Conservation (phyloP, 2,797 vertebrate species). For the Microctenopoma stevenorrisi region DNA sequence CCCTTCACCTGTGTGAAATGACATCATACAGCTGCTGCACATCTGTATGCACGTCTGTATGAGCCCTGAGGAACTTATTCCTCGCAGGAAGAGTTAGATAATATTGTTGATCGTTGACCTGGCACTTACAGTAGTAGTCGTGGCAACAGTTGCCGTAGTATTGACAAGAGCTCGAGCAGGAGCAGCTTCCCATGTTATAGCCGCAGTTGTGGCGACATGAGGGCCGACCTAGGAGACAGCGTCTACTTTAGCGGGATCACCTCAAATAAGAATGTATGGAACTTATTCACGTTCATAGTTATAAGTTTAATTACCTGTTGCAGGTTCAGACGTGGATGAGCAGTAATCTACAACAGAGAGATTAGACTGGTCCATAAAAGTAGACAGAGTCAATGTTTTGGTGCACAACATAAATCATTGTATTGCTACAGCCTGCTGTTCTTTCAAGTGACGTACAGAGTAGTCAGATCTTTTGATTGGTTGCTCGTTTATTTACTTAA, state of each 20-base stretch:
- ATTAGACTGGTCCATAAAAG: not conserved
- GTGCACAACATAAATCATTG: not conserved
- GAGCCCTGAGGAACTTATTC: too few relatives aligned
- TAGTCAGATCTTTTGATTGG: too few relatives aligned
- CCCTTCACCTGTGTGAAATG: too few relatives aligned
- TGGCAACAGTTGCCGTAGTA: slow-evolving; percentile 61
- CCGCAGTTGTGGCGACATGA: slow-evolving; percentile 47
- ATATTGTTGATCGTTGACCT: slow-evolving; percentile 6
- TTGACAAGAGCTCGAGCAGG: slow-evolving; percentile 56
- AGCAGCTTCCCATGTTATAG: slow-evolving; percentile 48
- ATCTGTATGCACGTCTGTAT: too few relatives aligned
- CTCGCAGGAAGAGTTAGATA: not conserved
- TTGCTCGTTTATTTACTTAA: too few relatives aligned
- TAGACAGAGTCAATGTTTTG: too few relatives aligned
- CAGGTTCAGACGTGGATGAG: not conserved
- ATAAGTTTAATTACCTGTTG: too few relatives aligned
- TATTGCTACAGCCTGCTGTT: not conserved
- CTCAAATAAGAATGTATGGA: too few relatives aligned
- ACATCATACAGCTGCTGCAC: too few relatives aligned
- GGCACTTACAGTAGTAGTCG: slow-evolving; percentile 59
- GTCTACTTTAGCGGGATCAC: too few relatives aligned
- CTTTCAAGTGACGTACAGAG: too few relatives aligned
- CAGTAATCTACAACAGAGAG: slow-evolving; percentile 15
- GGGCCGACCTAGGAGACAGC: not conserved
- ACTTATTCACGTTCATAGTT: too few relatives aligned